phyloP scores from a whole-genome alignment of 2,113 vertebrate genomes.

The Leptodactylus fuscus region DNA sequence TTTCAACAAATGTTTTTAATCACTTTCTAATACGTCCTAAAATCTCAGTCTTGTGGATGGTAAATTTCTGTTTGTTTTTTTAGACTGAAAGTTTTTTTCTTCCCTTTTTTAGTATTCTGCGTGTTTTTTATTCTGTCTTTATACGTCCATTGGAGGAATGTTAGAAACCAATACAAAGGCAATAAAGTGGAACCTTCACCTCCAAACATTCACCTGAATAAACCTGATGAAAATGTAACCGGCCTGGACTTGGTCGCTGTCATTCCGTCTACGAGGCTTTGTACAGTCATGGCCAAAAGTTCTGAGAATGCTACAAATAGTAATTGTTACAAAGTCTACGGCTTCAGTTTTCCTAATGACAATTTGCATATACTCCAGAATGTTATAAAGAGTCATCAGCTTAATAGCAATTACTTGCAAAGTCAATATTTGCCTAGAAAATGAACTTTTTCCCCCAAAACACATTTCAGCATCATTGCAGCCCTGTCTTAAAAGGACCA shows the following conservation, averaged over 20 bases:
- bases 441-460: too few species aligned
- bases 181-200: background rate
- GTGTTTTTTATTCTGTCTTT: slow-evolving; percentile 1
- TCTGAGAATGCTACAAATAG: too few species aligned
- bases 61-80: background rate
- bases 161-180: background rate
- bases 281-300: too few species aligned
- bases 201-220: background rate
- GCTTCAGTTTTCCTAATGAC: too few species aligned
- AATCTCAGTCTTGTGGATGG: background rate
- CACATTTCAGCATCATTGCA: too few species aligned
- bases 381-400: too few species aligned
- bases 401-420: too few species aligned
- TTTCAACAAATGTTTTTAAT: background rate
- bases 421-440: too few species aligned
- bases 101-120: background rate
- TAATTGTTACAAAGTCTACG: too few species aligned
- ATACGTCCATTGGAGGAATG: background rate
- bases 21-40: background rate
- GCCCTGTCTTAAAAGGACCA: too few species aligned
- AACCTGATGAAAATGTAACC: background rate
- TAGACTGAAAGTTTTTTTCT: background rate
- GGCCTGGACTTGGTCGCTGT: background rate
- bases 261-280: background rate
- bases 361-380: too few species aligned